Evolutionary conservation across 2,888 invertebrate species (phyloP).

Genomic region (Liodrosophila aerea): DNA sequence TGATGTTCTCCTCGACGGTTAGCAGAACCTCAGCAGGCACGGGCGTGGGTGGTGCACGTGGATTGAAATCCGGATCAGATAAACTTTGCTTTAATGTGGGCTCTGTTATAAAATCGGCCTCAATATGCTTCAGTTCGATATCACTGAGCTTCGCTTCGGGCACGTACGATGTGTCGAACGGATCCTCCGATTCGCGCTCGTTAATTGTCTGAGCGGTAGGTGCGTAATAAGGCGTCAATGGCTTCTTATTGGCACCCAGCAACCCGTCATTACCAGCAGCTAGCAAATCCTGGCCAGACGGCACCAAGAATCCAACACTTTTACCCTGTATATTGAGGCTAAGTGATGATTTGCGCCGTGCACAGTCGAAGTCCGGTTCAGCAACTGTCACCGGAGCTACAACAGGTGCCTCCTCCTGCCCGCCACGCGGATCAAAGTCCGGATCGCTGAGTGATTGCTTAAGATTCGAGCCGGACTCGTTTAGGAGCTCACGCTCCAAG

Average conservation of each 20-base stretch:
- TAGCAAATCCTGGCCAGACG: constrained; percentile 84
- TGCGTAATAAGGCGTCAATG: constrained; percentile 91
- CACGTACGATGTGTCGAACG: constrained; percentile 94
- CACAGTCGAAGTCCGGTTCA: constrained; percentile 69
- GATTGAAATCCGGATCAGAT: constrained; percentile 86
- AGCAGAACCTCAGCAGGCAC: constrained; percentile 80
- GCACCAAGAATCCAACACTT: constrained; percentile 86
- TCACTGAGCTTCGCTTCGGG: constrained; percentile 88
- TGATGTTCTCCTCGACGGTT: constrained; percentile 85
- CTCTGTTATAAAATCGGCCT: constrained; percentile 86
- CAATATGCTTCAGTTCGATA: constrained; percentile 89
- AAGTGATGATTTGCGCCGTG: constrained; percentile 85
- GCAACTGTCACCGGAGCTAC: constrained; percentile 17
- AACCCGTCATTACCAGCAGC: constrained; percentile 84
- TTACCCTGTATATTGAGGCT: constrained; percentile 84
- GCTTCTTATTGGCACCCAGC: constrained; percentile 85
- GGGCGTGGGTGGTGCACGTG: constrained; percentile 82
- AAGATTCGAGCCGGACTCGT: constrained; percentile 82
- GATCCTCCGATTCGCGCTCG: constrained; percentile 86
- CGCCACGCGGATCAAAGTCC: constrained; percentile 91
- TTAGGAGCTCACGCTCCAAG: constrained; percentile 89
- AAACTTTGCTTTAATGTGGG: constrained; percentile 84
- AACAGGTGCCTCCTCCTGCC: constrained; percentile 73
- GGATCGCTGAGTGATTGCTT: constrained; percentile 87
- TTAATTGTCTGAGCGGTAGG: constrained; percentile 81